Conservation (phyloP, 2,888 invertebrate genomes). For the Hydraecia micacea region DNA sequence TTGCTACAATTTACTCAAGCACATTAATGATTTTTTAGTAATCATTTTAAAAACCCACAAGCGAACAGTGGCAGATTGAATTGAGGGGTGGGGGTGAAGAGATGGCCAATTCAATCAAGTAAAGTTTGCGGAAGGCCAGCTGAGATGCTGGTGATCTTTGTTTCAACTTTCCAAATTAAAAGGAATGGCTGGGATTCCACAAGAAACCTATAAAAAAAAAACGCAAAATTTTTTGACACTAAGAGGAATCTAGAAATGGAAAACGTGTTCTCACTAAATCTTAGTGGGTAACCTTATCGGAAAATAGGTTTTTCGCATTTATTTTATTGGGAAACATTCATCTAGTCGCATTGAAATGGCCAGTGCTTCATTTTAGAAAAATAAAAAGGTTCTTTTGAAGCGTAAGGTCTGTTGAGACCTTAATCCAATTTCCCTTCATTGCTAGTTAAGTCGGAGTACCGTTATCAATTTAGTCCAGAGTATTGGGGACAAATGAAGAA, state of each 20-base stretch:
- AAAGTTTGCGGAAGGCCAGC: conserved; percentile 45
- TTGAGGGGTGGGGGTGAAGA: conserved; percentile 4
- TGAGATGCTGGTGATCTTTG: conserved; percentile 43
- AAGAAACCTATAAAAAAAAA: conserved; percentile 24
- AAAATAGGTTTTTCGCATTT: conserved; percentile 52
- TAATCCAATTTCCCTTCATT: conserved; percentile 64
- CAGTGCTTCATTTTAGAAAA: conserved; percentile 49
- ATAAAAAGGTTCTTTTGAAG: conserved; percentile 49
- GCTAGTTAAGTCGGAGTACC: conserved; percentile 51
- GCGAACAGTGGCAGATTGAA: conserved; percentile 3
- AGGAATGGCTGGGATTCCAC: conserved; percentile 3
- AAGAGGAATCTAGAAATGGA: conserved; percentile 10
- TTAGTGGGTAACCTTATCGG: conserved; percentile 7
- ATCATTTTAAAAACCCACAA: conserved; percentile 23
- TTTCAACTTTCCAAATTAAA: conserved; percentile 49
- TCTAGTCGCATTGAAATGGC: conserved; percentile 45
- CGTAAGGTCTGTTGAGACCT: conserved; percentile 45
- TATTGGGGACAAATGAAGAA: conserved; percentile 58
- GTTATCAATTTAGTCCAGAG: conserved; percentile 62
- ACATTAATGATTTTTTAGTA: conserved; percentile 13
- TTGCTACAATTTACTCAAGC: conserved; percentile 14
- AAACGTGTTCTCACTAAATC: conserved; percentile 32
- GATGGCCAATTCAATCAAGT: conserved; percentile 54
- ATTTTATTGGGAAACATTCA: conserved; percentile 56
- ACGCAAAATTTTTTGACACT: conserved; percentile 14